A percentile compares a stretch with the other conserved stretches of the same genome.
Evolutionary conservation across 2,113 vertebrate genomes (phyloP).

Genomic region (Leucopsar rothschildi): DNA sequence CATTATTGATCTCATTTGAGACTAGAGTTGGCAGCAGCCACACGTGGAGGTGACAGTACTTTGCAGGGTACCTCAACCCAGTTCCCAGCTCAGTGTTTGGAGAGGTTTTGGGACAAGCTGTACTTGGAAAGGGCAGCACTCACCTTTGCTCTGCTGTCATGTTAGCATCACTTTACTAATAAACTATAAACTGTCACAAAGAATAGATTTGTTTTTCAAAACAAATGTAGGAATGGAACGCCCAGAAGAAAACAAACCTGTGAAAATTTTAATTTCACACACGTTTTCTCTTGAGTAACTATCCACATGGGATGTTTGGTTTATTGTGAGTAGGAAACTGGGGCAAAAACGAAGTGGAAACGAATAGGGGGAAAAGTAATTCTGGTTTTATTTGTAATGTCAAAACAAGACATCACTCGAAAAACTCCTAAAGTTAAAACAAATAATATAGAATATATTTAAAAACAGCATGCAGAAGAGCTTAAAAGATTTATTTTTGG

Average conservation of each 20-base stretch:
- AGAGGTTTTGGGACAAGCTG: neutral
- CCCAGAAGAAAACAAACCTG: neutral
- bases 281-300: neutral
- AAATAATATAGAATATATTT: neutral
- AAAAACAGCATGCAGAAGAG: neutral
- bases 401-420: neutral
- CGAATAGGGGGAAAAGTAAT: neutral
- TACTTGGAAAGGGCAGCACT: neutral
- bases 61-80: neutral
- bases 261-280: neutral
- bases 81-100: neutral
- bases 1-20: neutral
- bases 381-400: neutral
- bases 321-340: neutral
- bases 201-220: neutral
- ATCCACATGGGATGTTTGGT: neutral
- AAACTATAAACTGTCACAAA: neutral
- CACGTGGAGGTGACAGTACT: neutral
- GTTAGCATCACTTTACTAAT: neutral
- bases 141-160: neutral
- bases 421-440: neutral
- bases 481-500: neutral
- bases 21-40: neutral
- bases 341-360: neutral
- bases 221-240: neutral